Evolutionary conservation across 1,140 invertebrate genomes (phyloP).

Genomic region (Periplaneta americana): DNA sequence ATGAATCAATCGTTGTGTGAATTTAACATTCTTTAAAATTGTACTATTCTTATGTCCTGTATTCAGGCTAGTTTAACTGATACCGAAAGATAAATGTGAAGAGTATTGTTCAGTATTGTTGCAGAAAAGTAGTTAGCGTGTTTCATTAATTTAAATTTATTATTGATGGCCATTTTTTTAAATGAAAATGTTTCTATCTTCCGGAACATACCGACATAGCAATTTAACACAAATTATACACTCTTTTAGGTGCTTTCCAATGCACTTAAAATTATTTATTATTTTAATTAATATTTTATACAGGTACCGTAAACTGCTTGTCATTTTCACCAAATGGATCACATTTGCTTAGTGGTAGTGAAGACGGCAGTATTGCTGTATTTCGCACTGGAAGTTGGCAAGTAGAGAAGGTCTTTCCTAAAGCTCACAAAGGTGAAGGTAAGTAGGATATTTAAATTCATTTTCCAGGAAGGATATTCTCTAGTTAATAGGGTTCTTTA

Average conservation of each 20-base stretch:
- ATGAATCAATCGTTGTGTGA: no score
- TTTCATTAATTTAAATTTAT: no score
- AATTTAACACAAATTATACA: no score
- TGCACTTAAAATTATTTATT: not conserved
- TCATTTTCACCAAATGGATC: constrained; percentile 67
- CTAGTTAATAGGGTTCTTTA: no score
- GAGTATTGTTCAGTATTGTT: no score
- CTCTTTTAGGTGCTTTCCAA: not conserved
- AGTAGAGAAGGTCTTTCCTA: constrained; percentile 68
- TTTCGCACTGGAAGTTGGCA: constrained; percentile 80
- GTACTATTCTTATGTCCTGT: not conserved
- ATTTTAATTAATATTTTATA: not conserved
- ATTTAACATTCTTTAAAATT: not conserved
- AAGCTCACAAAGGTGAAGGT: constrained; percentile 57
- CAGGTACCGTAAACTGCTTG: constrained; percentile 67
- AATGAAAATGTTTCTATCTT: no score
- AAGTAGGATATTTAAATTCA: not conserved
- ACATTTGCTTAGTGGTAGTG: constrained; percentile 75
- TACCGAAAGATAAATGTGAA: no score
- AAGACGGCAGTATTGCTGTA: constrained; percentile 78
- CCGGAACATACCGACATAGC: no score
- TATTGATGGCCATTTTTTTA: no score
- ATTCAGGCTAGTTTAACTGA: no score
- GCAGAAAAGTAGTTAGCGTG: no score
- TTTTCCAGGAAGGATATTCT: no score